A percentile compares a stretch with the other conserved stretches of the same genome.
phyloP scores from a whole-genome alignment of 2,888 invertebrate species.

The Syritta pipiens region DNA sequence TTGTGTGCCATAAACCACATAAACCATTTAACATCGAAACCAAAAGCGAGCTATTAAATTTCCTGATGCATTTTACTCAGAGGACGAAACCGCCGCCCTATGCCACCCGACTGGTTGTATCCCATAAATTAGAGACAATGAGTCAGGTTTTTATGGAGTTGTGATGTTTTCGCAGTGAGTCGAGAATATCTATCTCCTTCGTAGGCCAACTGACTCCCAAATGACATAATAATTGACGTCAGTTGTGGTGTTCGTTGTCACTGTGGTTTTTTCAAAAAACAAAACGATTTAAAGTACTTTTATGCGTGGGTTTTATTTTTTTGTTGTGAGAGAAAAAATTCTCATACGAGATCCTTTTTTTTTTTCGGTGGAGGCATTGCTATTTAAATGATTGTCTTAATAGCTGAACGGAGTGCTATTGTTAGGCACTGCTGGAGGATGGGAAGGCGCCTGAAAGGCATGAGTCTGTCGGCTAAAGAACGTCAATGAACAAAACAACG shows the following conservation, averaged over 20 bases:
- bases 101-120: neutral
- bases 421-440: too few relatives aligned
- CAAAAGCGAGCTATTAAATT: conserved; percentile 33
- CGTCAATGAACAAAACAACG: too few relatives aligned
- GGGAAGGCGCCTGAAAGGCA: too few relatives aligned
- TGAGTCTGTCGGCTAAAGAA: too few relatives aligned
- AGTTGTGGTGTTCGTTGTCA: neutral
- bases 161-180: conserved; percentile 14
- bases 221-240: conserved; percentile 47
- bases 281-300: too few relatives aligned
- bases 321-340: neutral
- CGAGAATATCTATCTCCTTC: neutral
- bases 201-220: conserved; percentile 16
- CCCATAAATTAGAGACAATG: conserved; percentile 55
- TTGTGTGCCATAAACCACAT: neutral
- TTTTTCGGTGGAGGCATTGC: neutral
- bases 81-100: neutral
- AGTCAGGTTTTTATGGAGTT: conserved; percentile 48
- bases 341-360: neutral
- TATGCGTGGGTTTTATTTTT: too few relatives aligned
- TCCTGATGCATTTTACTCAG: conserved; percentile 23
- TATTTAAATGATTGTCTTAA: neutral
- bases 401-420: neutral
- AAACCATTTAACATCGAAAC: neutral
- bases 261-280: neutral